These are phyloP conservation scores for Apis mellifera DNA, from an alignment of 1,140 invertebrate species.

Conservation along the genomic window Amel_HAv3.1 CM009941.2:9662501-9663000, in stretches of 20 bases:
- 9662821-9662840: no score
- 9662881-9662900: no score
- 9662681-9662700: slow-evolving; percentile 47
- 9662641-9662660: slow-evolving; percentile 33
- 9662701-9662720: slow-evolving; percentile 33
- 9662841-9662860: no score
- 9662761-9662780: neutral
- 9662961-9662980: no score
- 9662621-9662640: slow-evolving; percentile 53
- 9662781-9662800: no score
- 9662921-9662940: no score
- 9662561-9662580: neutral
- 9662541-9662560: neutral
- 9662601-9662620: neutral
- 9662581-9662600: slow-evolving; percentile 14
- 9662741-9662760: neutral
- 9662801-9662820: no score
- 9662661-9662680: slow-evolving; percentile 53
- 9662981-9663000: no score
- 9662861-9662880: no score
- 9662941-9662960: no score
- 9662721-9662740: neutral
- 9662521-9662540: neutral
- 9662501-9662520: neutral
- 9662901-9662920: no score